Percentiles rank a stretch among this genome's conserved stretches.
Conservation (phyloP, 2,113 vertebrate genomes). For the Zapornia atra region DNA sequence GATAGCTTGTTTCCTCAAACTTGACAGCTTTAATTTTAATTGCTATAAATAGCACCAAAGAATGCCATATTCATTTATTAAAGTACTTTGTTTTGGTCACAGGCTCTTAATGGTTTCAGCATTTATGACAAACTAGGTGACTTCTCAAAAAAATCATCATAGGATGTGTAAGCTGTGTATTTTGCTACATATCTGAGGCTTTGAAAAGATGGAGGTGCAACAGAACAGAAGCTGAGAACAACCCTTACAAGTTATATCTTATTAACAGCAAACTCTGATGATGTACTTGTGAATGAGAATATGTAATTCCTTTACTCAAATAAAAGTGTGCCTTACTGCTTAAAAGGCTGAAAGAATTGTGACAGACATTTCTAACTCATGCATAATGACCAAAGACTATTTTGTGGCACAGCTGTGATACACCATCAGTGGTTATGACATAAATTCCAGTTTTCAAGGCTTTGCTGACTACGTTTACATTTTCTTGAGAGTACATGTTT, state of each 20-base stretch:
- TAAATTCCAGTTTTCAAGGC: neutral
- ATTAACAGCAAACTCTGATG: neutral
- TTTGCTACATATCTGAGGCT: neutral
- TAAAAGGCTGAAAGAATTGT: neutral
- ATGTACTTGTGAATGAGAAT: neutral
- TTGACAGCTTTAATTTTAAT: slow-evolving; percentile 45
- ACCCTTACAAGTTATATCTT: neutral
- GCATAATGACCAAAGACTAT: neutral
- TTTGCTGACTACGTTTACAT: neutral
- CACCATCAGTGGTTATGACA: neutral
- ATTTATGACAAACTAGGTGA: neutral
- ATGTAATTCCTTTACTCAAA: neutral
- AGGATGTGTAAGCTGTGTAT: neutral
- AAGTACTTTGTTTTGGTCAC: slow-evolving; percentile 3
- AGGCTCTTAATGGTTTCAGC: neutral
- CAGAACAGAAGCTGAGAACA: neutral
- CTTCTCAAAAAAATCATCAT: neutral
- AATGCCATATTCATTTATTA: slow-evolving; percentile 33
- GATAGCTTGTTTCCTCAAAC: slow-evolving; percentile 38
- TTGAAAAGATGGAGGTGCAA: neutral
- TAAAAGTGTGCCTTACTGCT: neutral
- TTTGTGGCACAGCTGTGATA: neutral
- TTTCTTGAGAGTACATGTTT: neutral
- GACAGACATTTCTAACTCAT: neutral
- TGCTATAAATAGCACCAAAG: slow-evolving; percentile 37